Conservation (phyloP, 2,797 vertebrate species). For the Onychomys leucogaster region DNA sequence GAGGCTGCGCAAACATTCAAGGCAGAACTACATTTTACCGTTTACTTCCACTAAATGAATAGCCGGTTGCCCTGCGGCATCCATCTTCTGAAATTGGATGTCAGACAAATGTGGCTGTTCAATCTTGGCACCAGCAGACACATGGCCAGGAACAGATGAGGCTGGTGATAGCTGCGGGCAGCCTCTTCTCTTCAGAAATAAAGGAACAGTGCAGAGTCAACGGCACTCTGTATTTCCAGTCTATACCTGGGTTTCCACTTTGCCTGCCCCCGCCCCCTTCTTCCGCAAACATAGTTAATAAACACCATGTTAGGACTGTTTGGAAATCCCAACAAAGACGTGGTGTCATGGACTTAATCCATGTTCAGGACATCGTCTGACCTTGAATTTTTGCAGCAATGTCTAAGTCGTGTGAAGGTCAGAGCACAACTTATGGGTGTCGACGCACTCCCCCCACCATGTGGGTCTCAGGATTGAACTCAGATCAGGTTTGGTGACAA, state of each 20-base stretch:
- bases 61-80: too few species aligned
- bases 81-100: background rate
- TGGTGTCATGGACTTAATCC: too few species aligned
- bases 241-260: background rate
- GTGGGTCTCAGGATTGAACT: background rate
- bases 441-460: background rate
- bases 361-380: background rate
- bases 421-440: background rate
- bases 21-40: background rate
- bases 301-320: background rate
- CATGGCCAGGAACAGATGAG: background rate
- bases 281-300: background rate
- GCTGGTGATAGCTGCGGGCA: background rate
- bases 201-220: background rate
- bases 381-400: background rate
- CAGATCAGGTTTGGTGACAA: background rate
- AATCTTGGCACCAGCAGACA: background rate
- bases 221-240: background rate
- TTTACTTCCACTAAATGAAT: background rate
- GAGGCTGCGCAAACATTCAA: background rate
- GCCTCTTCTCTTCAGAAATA: background rate
- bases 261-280: background rate
- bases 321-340: background rate
- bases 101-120: background rate
- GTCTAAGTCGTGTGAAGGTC: background rate